These are phyloP conservation scores for Diadumene lineata DNA, from an alignment of 92 coral and sea anemone species.

Conservation along the genomic window DNA sequence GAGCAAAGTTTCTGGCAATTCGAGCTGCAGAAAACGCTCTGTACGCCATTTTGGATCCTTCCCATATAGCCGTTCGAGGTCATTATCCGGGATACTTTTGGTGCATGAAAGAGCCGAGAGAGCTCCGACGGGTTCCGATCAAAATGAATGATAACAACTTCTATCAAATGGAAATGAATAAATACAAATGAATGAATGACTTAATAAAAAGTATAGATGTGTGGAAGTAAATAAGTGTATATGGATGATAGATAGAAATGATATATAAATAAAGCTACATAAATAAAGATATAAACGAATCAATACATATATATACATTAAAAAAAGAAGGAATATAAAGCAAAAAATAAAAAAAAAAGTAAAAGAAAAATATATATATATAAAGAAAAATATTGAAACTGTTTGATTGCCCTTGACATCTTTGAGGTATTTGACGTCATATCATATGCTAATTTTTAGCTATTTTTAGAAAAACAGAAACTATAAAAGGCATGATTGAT, in stretches of 20 bases:
- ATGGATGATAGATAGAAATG: too few species aligned
- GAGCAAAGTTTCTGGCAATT: slow-evolving; percentile 42
- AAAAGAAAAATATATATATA: background rate
- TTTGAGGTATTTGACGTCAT: slow-evolving; percentile 1
- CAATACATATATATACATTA: too few species aligned
- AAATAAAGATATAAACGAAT: too few species aligned
- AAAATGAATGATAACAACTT: too few species aligned
- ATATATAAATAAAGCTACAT: too few species aligned
- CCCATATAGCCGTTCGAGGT: slow-evolving; percentile 15
- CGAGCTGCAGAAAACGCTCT: slow-evolving; percentile 51
- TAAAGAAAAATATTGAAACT: background rate
- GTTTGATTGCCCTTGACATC: slow-evolving; percentile 5
- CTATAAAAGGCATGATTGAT: background rate
- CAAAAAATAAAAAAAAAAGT: too few species aligned
- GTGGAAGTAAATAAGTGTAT: too few species aligned
- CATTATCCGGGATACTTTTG: slow-evolving; percentile 20
- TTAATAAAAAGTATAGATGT: too few species aligned
- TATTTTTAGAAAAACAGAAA: slow-evolving; percentile 8
- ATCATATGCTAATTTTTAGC: background rate
- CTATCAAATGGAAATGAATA: too few species aligned
- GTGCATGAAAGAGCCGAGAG: background rate
- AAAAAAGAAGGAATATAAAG: too few species aligned
- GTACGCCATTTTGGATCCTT: slow-evolving; percentile 86
- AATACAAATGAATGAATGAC: too few species aligned
- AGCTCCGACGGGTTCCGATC: background rate